phyloP scores from a whole-genome alignment of 2,888 invertebrate species.

The Oeneis ivallda region DNA sequence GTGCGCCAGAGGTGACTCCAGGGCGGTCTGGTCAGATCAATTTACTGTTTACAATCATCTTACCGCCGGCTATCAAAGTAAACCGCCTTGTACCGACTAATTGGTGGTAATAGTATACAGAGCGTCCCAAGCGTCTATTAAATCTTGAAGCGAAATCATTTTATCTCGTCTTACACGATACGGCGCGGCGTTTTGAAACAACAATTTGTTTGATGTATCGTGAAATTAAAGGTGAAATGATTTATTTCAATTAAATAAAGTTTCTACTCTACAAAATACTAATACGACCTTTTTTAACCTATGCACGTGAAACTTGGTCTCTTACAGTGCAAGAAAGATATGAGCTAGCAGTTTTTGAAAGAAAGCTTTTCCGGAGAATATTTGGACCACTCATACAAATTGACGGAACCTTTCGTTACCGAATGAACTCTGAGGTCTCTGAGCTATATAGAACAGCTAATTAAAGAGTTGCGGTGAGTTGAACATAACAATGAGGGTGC shows the following conservation, averaged over 20 bases:
- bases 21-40: conserved; percentile 71
- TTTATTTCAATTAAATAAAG: neutral
- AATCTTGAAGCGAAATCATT: conserved; percentile 40
- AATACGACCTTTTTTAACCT: too few species aligned
- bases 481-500: too few species aligned
- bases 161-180: conserved; percentile 31
- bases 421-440: too few species aligned
- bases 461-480: too few species aligned
- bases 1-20: conserved; percentile 40
- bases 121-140: conserved; percentile 44
- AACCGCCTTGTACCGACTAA: conserved; percentile 64
- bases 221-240: neutral
- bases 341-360: too few species aligned
- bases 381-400: too few species aligned
- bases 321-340: too few species aligned
- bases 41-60: conserved; percentile 68
- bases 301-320: too few species aligned
- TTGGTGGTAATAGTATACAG: conserved; percentile 73
- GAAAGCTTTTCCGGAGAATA: too few species aligned
- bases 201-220: conserved; percentile 17
- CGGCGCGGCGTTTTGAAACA: conserved; percentile 13
- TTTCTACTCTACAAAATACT: too few species aligned
- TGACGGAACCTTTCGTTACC: too few species aligned
- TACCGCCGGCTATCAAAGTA: conserved; percentile 68
- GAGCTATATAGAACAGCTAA: too few species aligned